Evolutionary conservation across 1,140 invertebrate genomes (phyloP), one percentile per base, ranked within the genome.

Genomic region (Eueides isabella): DNA sequence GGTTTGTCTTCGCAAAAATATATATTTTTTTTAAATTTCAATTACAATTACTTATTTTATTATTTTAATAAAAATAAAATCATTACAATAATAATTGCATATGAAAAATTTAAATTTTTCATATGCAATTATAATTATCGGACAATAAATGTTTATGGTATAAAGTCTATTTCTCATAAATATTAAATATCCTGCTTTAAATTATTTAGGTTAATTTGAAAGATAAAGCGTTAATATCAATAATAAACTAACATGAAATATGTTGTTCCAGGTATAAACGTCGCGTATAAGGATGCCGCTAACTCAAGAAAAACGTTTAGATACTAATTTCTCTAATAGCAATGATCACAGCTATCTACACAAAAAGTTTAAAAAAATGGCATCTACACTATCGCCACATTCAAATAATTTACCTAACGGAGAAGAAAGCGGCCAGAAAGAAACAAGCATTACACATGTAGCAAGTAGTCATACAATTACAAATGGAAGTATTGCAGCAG

Each of bases 291-390:
- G 80, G 83, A 93, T 93, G 91, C 91, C 91, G 84, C 85, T 92
- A 30, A 93, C 90, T 41, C 89, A 93, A 84, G 91, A 93, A 82
- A 93, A 92, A 88, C 90, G 86, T 82, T 84, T 92, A 75, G 87
- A 91, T 77, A 83, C 77, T 74, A 90, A 89, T 74, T 92, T 93
- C 80, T 92, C 93, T 73, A 94, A 95, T 79, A 95, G 95, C 94
- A 95, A 95, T 93, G 95, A 96, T 85, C 95, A 95, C 80, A 97
- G 96, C 83, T 98, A 98, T 94, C 94, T 97, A 91, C 97, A 98
- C 87, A 98, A 98, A 87, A 98, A 98, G 89, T 98, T 98, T 90
- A 98, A 98, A 92, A 97, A 97, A 87, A 95, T 97, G 93, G 95
- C 96, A 77, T 96, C 96, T 94, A 86, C 95, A 88, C 93, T 81